These are phyloP conservation scores for Crenuchus spilurus DNA, from an alignment of 2,797 vertebrate genomes.

Conservation along the genomic window DNA sequence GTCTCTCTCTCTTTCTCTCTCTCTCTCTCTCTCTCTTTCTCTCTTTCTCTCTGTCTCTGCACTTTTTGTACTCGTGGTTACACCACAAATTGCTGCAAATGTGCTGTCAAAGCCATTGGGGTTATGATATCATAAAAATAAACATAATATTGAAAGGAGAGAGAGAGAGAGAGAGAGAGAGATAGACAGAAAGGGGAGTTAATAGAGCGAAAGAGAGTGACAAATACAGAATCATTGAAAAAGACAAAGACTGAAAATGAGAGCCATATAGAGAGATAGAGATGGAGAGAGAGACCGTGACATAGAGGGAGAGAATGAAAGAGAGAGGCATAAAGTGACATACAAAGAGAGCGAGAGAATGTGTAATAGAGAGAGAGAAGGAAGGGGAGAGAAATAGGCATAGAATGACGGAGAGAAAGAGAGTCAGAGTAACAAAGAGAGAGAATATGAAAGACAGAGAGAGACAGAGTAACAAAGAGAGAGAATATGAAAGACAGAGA, in stretches of 20 bases:
- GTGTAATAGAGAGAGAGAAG: neutral
- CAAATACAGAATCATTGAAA: neutral
- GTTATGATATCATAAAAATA: constrained; percentile 3
- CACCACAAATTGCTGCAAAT: neutral
- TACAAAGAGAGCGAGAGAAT: neutral
- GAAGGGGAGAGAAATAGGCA: neutral
- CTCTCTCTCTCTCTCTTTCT: too few species aligned
- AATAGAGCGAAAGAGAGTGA: neutral
- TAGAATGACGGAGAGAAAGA: neutral
- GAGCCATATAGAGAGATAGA: too few species aligned
- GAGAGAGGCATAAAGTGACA: neutral
- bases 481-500: neutral
- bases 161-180: neutral
- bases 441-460: neutral
- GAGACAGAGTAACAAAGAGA: neutral
- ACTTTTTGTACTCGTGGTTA: neutral
- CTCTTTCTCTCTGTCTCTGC: neutral
- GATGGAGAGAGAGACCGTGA: neutral
- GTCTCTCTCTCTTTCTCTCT: neutral
- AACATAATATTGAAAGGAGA: constrained; percentile 3
- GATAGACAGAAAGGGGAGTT: neutral
- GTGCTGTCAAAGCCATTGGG: neutral
- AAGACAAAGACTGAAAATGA: neutral
- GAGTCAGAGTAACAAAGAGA: neutral
- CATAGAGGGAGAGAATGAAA: neutral